These are phyloP conservation scores for Paramormyrops kingsleyae DNA, from an alignment of 2,113 vertebrate genomes.

Conservation along the genomic window DNA sequence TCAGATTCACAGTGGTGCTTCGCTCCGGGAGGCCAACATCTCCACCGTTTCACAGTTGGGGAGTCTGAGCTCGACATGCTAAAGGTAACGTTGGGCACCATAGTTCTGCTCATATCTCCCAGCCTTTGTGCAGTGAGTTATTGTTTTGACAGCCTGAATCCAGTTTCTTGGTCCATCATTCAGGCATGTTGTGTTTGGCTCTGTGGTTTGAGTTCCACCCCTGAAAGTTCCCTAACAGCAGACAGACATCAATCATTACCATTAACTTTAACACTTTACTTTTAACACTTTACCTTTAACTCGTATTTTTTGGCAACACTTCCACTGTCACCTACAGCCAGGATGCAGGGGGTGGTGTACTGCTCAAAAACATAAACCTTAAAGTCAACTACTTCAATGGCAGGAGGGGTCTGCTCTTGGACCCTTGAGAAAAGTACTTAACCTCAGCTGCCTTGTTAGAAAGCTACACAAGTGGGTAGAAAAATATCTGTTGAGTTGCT, in stretches of 20 bases:
- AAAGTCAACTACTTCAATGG: neutral
- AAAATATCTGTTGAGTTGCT: neutral
- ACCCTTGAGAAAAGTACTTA: neutral
- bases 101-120: neutral
- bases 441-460: neutral
- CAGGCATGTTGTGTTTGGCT: conserved; percentile 22
- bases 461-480: neutral
- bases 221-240: neutral
- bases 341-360: neutral
- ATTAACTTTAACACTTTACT: neutral
- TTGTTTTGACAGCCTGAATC: conserved; percentile 24
- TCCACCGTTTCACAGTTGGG: neutral
- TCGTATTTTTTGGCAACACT: neutral
- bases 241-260: conserved; percentile 11
- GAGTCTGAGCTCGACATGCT: neutral
- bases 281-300: neutral
- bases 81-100: neutral
- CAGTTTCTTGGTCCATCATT: neutral
- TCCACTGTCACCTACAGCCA: neutral
- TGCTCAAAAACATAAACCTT: neutral
- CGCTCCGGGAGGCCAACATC: neutral
- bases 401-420: neutral
- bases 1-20: neutral
- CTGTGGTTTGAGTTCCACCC: neutral
- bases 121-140: neutral